Base-by-base conservation (phyloP, 2,888 invertebrate genomes). In the Herminia tarsipennalis region DNA sequence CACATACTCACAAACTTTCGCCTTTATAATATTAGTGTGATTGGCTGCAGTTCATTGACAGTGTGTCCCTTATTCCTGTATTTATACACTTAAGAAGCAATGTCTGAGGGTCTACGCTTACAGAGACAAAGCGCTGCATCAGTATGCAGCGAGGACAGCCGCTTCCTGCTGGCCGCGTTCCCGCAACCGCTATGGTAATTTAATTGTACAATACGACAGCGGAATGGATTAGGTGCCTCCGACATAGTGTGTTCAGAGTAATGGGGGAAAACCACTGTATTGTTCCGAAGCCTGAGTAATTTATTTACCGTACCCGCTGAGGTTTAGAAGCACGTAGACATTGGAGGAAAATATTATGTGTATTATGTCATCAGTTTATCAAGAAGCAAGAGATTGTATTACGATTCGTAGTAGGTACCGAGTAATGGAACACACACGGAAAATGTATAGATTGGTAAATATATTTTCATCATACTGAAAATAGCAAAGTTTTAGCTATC, bases 161-260 rank as follows among this genome's bases (percentile, higher is more conserved):
- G 77, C 70, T 86, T 87, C 86, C 86, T 87, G 84, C 80, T 85
- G 83, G 80, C 86, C 86, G 83, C 78, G 86, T 81, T 87, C 83
- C 70, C 71, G 70, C 76, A 75, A 71, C 73, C 68, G 71, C 78
- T 85, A 85, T 86, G 86, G 78, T 84, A 85, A 87, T 86, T 83
- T 82, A 78, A 85, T 86, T 83, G 83, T 82, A 80, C 75, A 80
- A 77, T 73, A 76, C 76, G 67, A 72, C 70, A 69, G 63, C 54
- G 64, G 73, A 78, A 75, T 76, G 71, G 70, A 74, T 72, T 72
- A 60, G 56, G 64, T 70, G 68, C 67, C 62, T 64, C 50, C 60
- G 52, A 62, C 65, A 59, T 49, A 54, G 49, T 67, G 57, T 51
- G 57, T 56, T 58, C 50, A 37, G 43, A 44, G 56, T 59, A 59